Percentiles rank a stretch among this genome's conserved stretches.
These are phyloP conservation scores for Clarias fuscus DNA, from an alignment of 2,797 vertebrate genomes.

Conservation along the genomic window DNA sequence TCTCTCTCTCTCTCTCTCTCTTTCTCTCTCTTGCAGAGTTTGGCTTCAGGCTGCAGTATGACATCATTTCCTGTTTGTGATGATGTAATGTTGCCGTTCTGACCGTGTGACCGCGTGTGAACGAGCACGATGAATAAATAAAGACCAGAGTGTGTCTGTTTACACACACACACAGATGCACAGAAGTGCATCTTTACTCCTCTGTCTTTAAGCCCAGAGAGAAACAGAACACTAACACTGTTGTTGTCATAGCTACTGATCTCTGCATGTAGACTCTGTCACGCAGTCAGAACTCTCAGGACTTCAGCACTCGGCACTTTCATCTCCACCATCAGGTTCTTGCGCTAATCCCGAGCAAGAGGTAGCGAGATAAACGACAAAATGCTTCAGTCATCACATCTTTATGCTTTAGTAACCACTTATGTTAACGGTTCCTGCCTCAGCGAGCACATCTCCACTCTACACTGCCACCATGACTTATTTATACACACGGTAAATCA, in stretches of 20 bases:
- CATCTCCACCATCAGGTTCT: background rate
- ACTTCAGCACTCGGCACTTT: background rate
- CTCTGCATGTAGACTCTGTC: background rate
- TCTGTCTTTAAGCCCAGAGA: background rate
- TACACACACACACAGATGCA: slow-evolving; percentile 11
- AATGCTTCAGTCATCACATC: background rate
- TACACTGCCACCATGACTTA: background rate
- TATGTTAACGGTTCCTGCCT: background rate
- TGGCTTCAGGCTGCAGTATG: slow-evolving; percentile 1
- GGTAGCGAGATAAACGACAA: background rate
- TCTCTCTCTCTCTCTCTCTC: too few relatives aligned
- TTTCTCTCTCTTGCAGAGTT: background rate
- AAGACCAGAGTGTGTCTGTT: slow-evolving; percentile 1
- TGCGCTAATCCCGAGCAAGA: background rate
- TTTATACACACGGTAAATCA: background rate
- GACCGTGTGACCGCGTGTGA: background rate
- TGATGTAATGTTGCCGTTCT: slow-evolving; percentile 9
- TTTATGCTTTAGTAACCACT: background rate
- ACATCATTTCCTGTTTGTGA: slow-evolving; percentile 24
- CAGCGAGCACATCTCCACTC: background rate
- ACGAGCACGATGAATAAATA: background rate
- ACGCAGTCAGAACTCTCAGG: background rate
- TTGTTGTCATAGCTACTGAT: slow-evolving; percentile 41
- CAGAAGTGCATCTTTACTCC: background rate
- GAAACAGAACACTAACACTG: background rate